Evolutionary conservation across 2,797 vertebrate species (phyloP).

Genomic region (Streptopelia turtur): DNA sequence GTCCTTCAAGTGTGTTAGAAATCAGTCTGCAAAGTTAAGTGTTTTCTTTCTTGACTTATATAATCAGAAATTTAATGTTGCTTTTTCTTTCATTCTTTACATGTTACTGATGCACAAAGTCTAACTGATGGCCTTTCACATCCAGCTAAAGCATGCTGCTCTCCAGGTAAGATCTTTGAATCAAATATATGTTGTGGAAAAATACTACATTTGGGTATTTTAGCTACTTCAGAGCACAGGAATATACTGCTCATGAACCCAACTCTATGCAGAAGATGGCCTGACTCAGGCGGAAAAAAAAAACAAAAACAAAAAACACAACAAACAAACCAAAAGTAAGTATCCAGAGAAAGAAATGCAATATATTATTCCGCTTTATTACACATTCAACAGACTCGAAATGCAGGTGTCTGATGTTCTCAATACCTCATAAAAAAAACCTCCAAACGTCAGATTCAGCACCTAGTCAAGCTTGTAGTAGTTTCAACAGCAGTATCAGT

Average conservation of each 20-base stretch:
- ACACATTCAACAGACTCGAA: not conserved
- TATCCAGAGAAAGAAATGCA: not conserved
- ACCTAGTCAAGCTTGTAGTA: not conserved
- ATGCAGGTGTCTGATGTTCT: not conserved
- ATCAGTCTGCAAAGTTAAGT: not conserved
- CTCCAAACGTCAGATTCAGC: not conserved
- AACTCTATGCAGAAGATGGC: not conserved
- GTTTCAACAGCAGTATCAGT: not conserved
- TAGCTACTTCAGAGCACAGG: not conserved
- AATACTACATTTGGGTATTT: not conserved
- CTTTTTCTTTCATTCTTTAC: not conserved
- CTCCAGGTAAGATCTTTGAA: not conserved
- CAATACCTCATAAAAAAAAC: not conserved
- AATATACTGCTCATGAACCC: not conserved
- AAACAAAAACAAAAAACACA: not conserved
- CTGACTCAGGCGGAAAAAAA: not conserved
- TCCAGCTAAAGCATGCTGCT: not conserved
- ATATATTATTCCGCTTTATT: not conserved
- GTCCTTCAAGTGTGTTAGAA: not conserved
- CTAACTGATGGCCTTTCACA: not conserved
- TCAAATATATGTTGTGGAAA: not conserved
- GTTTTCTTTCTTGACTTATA: not conserved
- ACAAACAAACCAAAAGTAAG: not conserved
- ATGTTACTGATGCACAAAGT: not conserved
- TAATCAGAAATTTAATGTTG: not conserved